Base-by-base conservation (phyloP, 2,888 invertebrate species). In the Catonia carolina region DNA sequence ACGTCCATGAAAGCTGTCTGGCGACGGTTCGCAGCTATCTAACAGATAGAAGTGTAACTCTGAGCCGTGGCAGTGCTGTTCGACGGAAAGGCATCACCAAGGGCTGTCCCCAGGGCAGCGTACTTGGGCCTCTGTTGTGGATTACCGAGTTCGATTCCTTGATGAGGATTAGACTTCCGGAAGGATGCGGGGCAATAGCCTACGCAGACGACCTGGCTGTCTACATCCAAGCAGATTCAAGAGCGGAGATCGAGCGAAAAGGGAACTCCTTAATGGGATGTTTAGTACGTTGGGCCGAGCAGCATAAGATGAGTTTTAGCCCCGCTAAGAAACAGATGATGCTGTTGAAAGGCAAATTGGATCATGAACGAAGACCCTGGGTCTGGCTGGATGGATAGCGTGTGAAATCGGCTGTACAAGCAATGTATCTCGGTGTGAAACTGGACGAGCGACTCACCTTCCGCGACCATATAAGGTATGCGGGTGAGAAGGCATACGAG, bases 71-170 rank as follows among this genome's bases (percentile, higher is more conserved):
- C 27, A 4, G 8, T 4, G 4, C 4, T 27, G 27, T 6, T 6
- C 27, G 8, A 8, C 5, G 5, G 5, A 59, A 52, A n/a, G 17
- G 8, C 3, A 35, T 51, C 6, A 53, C 59, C 8, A 55, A 39
- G 35, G 65, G 64, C 0, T 64, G 64, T 39, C 66, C 66, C 0
- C 66, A 66, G 55, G 66, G 65, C 0, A 64, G 64, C 1, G 61
- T 65, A 1, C 54, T 64, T 1, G 62, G 64, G 1, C 65, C 65
- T 1, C 8, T 48, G 1, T 56, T 63, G 0, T 66, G 65, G 63
- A 60, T 61, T 23, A 47, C 60, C 17, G 22, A 56, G 1, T 60
- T 64, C 50, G 61, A 65, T 15, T 45, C 47, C 2, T 23, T 63
- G 5, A 55, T 65, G 1, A 8, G 6, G 14, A n/a, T 14, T 5